phyloP scores from a whole-genome alignment of 2,888 invertebrate species.

The Euphydryas editha region DNA sequence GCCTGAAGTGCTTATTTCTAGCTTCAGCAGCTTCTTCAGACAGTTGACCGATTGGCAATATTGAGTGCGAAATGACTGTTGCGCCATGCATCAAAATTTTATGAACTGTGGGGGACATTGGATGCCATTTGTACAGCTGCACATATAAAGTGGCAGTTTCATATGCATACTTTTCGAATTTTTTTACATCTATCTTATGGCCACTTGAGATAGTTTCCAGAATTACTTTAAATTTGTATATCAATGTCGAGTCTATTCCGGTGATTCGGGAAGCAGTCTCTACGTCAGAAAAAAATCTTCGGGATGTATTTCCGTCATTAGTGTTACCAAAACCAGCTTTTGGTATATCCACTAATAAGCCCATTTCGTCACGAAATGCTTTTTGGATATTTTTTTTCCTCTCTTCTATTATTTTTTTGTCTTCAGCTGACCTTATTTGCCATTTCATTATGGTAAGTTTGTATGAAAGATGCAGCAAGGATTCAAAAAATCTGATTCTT shows the following conservation, averaged over 20 bases:
- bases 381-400: no score
- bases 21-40: constrained; percentile 49
- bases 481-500: no score
- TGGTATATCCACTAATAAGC: constrained; percentile 52
- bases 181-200: constrained; percentile 33
- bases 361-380: constrained; percentile 45
- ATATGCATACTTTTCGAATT: constrained; percentile 32
- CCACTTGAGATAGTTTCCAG: constrained; percentile 49
- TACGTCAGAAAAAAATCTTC: constrained; percentile 52
- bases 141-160: constrained; percentile 38
- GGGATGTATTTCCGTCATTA: constrained; percentile 51
- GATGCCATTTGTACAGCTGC: no score
- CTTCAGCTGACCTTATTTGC: no score
- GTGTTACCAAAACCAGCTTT: constrained; percentile 51
- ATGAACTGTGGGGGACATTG: no score
- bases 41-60: constrained; percentile 35
- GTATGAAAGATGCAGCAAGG: no score
- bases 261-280: constrained; percentile 51
- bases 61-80: no score
- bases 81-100: no score
- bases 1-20: constrained; percentile 48
- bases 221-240: constrained; percentile 46
- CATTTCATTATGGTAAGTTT: no score
- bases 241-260: constrained; percentile 45
- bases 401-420: no score